Evolutionary conservation across 2,113 vertebrate genomes (phyloP).

Genomic region (Nansenia antarctica): DNA sequence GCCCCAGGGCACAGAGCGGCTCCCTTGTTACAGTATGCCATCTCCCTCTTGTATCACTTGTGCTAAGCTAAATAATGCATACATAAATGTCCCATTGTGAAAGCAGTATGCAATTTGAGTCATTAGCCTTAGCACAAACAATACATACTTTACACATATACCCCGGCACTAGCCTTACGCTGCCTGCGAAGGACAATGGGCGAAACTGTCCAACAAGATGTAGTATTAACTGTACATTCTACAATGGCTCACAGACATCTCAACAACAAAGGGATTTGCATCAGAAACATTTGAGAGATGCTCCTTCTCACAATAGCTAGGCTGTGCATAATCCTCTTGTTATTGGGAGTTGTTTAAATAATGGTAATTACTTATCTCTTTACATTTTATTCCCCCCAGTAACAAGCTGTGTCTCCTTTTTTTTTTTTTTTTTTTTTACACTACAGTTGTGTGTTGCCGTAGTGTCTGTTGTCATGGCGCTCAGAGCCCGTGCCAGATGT

Average conservation of each 20-base stretch:
- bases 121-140: conserved; percentile 42
- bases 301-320: conserved; percentile 58
- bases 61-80: conserved; percentile 59
- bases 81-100: conserved; percentile 45
- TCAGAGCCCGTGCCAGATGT: conserved; percentile 85
- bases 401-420: conserved; percentile 72
- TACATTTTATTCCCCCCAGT: conserved; percentile 72
- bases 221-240: not conserved
- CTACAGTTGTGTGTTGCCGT: conserved; percentile 70
- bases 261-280: conserved; percentile 54
- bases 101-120: conserved; percentile 38
- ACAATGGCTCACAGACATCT: conserved; percentile 40
- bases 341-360: conserved; percentile 76
- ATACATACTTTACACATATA: conserved; percentile 46
- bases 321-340: conserved; percentile 71
- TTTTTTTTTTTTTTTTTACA: conserved; percentile 55
- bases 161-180: not conserved
- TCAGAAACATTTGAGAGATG: conserved; percentile 53
- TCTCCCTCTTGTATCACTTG: conserved; percentile 53
- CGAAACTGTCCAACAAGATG: not conserved
- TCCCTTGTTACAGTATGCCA: conserved; percentile 41
- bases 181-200: not conserved
- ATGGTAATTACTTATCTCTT: conserved; percentile 77
- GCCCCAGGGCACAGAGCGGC: conserved; percentile 47
- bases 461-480: conserved; percentile 82